phyloP scores from a whole-genome alignment of 64 coral and sea anemone species.

The Catalaphyllia jardinei region DNA sequence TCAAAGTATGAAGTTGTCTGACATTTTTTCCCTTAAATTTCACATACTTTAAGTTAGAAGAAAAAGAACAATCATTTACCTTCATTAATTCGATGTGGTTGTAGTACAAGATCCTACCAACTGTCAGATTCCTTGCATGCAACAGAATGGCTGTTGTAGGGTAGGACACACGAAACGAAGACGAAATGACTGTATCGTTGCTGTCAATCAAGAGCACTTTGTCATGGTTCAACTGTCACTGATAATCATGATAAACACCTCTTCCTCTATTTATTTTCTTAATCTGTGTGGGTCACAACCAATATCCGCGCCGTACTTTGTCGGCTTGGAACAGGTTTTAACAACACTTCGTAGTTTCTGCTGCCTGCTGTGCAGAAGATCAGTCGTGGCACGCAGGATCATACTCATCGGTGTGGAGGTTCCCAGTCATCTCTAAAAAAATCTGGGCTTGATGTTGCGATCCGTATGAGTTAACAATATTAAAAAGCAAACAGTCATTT shows the following conservation, averaged over 20 bases:
- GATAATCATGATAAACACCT: background rate
- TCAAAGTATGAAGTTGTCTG: background rate
- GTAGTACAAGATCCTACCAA: background rate
- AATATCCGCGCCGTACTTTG: background rate
- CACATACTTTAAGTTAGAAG: background rate
- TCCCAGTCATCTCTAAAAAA: too few species aligned
- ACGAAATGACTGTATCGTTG: background rate
- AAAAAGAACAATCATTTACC: background rate
- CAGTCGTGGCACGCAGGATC: too few species aligned
- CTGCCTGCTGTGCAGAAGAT: background rate
- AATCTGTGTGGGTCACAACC: background rate
- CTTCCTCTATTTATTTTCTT: conserved; percentile 15
- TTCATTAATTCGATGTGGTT: background rate
- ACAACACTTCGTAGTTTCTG: background rate
- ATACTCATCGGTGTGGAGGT: too few species aligned
- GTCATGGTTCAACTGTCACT: background rate
- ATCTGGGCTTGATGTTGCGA: too few species aligned
- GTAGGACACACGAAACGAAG: background rate
- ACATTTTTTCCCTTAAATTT: background rate
- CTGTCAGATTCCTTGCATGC: too few species aligned
- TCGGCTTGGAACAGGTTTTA: background rate
- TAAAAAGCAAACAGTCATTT: background rate
- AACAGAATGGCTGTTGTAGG: too few species aligned
- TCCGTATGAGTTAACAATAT: too few species aligned
- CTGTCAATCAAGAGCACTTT: conserved; percentile 21